Evolutionary conservation across 2,113 vertebrate genomes (phyloP).

Genomic region (Numenius arquata): DNA sequence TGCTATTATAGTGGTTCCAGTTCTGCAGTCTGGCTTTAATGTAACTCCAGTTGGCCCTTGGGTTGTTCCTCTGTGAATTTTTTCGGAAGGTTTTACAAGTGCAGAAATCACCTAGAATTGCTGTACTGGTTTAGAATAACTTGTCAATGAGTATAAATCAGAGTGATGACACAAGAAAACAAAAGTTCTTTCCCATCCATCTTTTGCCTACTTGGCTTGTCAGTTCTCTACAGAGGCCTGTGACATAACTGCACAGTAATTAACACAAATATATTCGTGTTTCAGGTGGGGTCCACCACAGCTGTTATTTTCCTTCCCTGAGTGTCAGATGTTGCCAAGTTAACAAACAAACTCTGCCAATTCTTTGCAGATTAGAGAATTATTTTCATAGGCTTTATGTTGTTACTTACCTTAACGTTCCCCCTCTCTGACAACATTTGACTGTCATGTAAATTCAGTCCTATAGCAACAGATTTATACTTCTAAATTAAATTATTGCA

Average conservation of each 20-base stretch:
- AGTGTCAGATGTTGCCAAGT: not conserved
- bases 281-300: not conserved
- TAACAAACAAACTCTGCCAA: not conserved
- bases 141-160: not conserved
- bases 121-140: not conserved
- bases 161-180: not conserved
- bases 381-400: not conserved
- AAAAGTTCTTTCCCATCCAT: not conserved
- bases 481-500: not conserved
- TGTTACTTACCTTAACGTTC: not conserved
- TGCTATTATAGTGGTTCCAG: not conserved
- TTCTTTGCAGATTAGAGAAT: not conserved
- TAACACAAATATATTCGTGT: not conserved
- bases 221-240: not conserved
- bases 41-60: not conserved
- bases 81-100: not conserved
- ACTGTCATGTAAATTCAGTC: not conserved
- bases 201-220: not conserved
- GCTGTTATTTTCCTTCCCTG: not conserved
- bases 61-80: not conserved
- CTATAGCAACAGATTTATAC: not conserved
- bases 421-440: not conserved
- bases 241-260: not conserved
- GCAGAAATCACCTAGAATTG: not conserved
- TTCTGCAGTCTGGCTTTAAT: not conserved